These are phyloP conservation scores for Dysdera silvatica DNA, from an alignment of 1,140 invertebrate species.

Conservation along the genomic window DNA sequence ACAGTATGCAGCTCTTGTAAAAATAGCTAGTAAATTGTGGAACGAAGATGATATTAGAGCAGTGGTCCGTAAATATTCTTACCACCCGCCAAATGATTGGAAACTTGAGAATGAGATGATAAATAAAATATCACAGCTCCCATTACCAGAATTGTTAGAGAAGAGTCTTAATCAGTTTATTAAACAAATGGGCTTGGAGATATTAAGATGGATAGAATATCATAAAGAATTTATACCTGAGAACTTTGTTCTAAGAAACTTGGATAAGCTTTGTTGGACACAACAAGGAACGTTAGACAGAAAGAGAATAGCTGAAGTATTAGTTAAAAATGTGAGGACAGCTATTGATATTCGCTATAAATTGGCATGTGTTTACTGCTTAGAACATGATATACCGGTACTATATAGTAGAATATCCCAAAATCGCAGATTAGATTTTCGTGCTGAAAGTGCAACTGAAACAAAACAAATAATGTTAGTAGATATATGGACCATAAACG, in stretches of 20 bases:
- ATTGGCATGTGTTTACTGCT: slow-evolving; percentile 12
- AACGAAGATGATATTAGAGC: no score
- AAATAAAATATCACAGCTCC: no score
- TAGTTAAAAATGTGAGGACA: slow-evolving; percentile 5
- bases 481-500: neutral
- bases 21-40: no score
- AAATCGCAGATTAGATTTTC: neutral
- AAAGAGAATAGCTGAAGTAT: neutral
- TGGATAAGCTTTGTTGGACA: slow-evolving; percentile 17
- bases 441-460: neutral
- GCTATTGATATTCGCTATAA: neutral
- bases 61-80: no score
- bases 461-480: neutral
- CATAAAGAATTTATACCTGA: neutral
- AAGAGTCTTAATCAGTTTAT: no score
- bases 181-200: neutral
- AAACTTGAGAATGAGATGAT: no score
- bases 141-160: no score
- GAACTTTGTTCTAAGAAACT: neutral
- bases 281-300: neutral
- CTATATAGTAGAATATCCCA: neutral
- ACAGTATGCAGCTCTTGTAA: no score
- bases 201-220: neutral
- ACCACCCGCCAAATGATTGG: no score
- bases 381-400: neutral